Base-by-base conservation (phyloP, 2,888 invertebrate genomes). In the Protonemura montana region DNA sequence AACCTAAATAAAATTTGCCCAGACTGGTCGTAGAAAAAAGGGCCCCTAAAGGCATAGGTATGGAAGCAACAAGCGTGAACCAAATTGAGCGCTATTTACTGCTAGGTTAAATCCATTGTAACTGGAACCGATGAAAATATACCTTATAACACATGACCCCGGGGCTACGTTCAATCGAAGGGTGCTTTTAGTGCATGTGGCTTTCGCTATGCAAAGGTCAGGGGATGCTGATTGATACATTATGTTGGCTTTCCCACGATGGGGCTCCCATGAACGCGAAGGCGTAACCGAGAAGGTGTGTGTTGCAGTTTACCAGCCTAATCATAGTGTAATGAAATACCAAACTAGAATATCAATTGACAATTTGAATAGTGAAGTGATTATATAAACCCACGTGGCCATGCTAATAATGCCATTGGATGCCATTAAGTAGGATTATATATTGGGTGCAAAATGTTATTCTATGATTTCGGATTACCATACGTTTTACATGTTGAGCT, bases 161-260 rank as follows among this genome's bases (percentile, higher is more conserved):
- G 25, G 42, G 82, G 42, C 35, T 35, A 10, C 21, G 82, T 21
- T 35, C 25, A 13, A 29, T 29, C 81, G 59, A 41, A 41, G 82
- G 82, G 82, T 83, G 35, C 25, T 83, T 83, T 83, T 41, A 41
- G n/a, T 27, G 30, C 21, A n/a, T 81, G 29, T 83, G 30, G 81
- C 30, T 81, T 81, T 10, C 16, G 21, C 25, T 41, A 41, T 25
- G 42, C 82, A 83, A 35, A 41, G 82, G 29, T 83, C 41, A 42
- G 82, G 25, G 82, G 82, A 78, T 42, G 29, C 35, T 83, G 41
- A 83, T 41, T 83, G 82, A 83, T 59, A 59, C 21, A 59, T 59
- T 83, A 41, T 83, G 42, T 83, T 83, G 82, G 35, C 82, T 83
- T 83, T 83, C 82, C 82, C 82, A 83, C 82, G 82, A 83, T 83